Evolutionary conservation across 2,888 invertebrate genomes (phyloP), one percentile per base, ranked within the genome.

Genomic region (Asteroscopus sphinx): DNA sequence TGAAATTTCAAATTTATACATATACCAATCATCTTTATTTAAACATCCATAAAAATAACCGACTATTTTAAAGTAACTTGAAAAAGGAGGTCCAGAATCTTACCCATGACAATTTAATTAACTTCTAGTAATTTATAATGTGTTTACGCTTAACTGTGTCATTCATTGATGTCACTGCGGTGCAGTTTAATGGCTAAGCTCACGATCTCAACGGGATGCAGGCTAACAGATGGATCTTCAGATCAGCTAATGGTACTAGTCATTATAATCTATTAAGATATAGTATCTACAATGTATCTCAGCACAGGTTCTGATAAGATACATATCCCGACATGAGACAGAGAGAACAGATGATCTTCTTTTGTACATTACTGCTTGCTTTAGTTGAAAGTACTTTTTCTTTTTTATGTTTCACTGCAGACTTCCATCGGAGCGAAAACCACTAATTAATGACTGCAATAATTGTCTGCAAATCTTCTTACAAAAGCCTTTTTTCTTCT

Each of bases 131-230:
- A 67, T 55, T 55, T n/a, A n/a, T n/a, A 65, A 54, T 45, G 35
- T 54, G 60, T 35, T 67, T 42, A 55, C 30, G 46, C 37, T 45
- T 46, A 67, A 67, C 68, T 42, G 62, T 55, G 65, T 65, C 65
- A 65, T 37, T 65, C 65, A 65, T 37, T 37, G 46, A 44, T 42
- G 63, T 52, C 53, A 66, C 35, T 39, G 3, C 15, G 26, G 30
- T 40, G 41, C 42, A 39, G 35, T 49, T 46, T 67, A 55, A 68
- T 49, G 61, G 37, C 41, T 13, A 21, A 25, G 48, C 67, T 35
- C 47, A 26, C 53, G 60, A 54, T 25, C 52, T 28, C 33, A 41
- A 65, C 61, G 61, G 65, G 45, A 61, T 12, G 8, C 32, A 21
- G 21, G 37, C 21, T 59, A 33, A 61, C 45, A 49, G 68, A 67